phyloP scores from a whole-genome alignment of 1,140 invertebrate species.

The Periplaneta americana region DNA sequence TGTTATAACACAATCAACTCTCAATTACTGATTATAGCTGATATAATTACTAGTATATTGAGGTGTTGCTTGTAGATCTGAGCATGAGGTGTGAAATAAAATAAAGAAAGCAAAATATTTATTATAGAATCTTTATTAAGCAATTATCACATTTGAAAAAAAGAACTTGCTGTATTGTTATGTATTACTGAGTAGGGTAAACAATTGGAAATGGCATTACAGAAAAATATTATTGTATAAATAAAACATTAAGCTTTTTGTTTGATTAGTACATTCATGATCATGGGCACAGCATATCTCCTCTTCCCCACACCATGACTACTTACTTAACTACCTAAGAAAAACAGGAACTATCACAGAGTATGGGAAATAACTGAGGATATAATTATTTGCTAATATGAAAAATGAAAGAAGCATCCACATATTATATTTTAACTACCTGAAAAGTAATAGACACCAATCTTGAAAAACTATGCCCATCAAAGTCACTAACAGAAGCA shows the following conservation, averaged over 20 bases:
- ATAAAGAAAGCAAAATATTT: background rate
- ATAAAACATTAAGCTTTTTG: background rate
- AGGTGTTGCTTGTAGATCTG: too few species aligned
- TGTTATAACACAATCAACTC: too few species aligned
- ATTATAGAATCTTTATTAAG: slow-evolving; percentile 17
- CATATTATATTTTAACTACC: background rate
- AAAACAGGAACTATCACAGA: background rate
- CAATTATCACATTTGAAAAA: slow-evolving; percentile 18
- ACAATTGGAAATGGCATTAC: background rate
- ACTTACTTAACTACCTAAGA: background rate
- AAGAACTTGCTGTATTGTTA: background rate
- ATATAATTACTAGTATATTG: too few species aligned
- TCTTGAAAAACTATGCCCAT: background rate
- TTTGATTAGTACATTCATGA: slow-evolving; percentile 1
- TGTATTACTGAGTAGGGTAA: slow-evolving; percentile 1
- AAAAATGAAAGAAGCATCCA: background rate
- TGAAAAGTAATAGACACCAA: background rate
- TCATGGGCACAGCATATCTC: background rate
- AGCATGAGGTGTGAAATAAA: too few species aligned
- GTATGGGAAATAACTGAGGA: too few species aligned
- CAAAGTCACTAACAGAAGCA: background rate
- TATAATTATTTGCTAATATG: background rate
- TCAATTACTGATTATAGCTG: too few species aligned
- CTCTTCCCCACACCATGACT: background rate
- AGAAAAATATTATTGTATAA: background rate